These are phyloP conservation scores for Caenorhabditis auriculariae DNA, from an alignment of 2,888 invertebrate genomes.

Conservation along the genomic window DNA sequence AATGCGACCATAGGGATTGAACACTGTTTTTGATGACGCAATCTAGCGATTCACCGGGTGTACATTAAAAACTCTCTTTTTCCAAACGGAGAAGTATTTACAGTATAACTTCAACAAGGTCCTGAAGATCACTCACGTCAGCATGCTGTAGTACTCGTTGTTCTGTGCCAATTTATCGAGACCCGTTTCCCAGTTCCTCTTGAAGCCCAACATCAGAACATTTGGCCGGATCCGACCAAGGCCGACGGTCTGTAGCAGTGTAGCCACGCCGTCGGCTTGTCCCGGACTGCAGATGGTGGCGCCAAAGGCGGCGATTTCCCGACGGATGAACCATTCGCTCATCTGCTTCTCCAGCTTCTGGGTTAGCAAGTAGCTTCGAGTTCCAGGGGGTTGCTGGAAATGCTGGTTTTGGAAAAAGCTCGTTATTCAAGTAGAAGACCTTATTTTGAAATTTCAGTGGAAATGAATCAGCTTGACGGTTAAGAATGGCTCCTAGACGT, in stretches of 20 bases:
- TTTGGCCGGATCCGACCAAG: conserved; percentile 31
- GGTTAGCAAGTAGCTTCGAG: conserved; percentile 23
- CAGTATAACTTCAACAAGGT: too few relatives aligned
- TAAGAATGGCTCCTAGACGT: not conserved
- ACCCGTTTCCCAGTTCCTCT: conserved; percentile 21
- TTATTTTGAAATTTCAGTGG: too few relatives aligned
- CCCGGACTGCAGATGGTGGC: conserved; percentile 23
- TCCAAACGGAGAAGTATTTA: too few relatives aligned
- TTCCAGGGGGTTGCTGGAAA: conserved; percentile 22
- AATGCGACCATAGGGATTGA: too few relatives aligned
- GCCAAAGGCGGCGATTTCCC: conserved; percentile 27
- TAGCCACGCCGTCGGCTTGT: conserved; percentile 18
- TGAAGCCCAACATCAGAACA: conserved; percentile 35
- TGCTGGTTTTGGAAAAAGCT: not conserved
- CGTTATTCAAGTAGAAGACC: not conserved
- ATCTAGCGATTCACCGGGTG: not conserved
- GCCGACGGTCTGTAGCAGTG: conserved; percentile 29
- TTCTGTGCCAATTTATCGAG: not conserved
- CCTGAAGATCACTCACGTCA: too few relatives aligned
- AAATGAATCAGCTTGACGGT: not conserved
- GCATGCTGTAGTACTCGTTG: conserved; percentile 22
- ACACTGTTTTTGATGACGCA: too few relatives aligned
- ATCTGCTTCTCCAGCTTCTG: conserved; percentile 30
- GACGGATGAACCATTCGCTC: conserved; percentile 16
- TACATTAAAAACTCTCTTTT: not conserved